These are phyloP conservation scores for Pycnonotus jocosus DNA, from an alignment of 2,113 vertebrate species.

Conservation along the genomic window DNA sequence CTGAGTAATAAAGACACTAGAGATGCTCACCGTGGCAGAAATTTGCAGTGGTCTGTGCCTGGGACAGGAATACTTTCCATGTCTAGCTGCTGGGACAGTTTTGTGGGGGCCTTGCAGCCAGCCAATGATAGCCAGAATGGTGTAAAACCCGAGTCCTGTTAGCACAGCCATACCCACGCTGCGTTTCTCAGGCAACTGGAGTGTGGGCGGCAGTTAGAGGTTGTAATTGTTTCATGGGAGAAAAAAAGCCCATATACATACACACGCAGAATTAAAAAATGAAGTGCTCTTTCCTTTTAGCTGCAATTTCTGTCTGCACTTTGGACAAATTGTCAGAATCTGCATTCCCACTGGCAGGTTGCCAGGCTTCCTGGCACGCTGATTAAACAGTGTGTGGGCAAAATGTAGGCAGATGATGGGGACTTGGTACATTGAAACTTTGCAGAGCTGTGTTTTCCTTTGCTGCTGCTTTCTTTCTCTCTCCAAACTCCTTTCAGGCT, in stretches of 20 bases:
- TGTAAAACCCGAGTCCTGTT: neutral
- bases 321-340: conserved; percentile 14
- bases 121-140: neutral
- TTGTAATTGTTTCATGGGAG: conserved; percentile 24
- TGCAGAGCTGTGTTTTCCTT: neutral
- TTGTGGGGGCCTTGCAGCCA: neutral
- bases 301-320: conserved; percentile 24
- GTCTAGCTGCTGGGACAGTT: neutral
- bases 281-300: neutral
- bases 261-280: neutral
- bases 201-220: conserved; percentile 27
- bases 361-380: neutral
- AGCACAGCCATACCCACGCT: conserved; percentile 25
- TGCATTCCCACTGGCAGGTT: neutral
- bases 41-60: neutral
- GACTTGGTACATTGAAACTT: neutral
- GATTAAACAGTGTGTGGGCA: neutral
- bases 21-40: neutral
- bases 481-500: neutral
- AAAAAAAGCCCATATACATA: neutral
- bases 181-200: conserved; percentile 65
- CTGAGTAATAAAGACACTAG: neutral
- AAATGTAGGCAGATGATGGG: neutral
- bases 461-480: neutral
- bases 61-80: neutral